phyloP scores from a whole-genome alignment of 2,797 vertebrate genomes.

The Babyrousa celebensis region DNA sequence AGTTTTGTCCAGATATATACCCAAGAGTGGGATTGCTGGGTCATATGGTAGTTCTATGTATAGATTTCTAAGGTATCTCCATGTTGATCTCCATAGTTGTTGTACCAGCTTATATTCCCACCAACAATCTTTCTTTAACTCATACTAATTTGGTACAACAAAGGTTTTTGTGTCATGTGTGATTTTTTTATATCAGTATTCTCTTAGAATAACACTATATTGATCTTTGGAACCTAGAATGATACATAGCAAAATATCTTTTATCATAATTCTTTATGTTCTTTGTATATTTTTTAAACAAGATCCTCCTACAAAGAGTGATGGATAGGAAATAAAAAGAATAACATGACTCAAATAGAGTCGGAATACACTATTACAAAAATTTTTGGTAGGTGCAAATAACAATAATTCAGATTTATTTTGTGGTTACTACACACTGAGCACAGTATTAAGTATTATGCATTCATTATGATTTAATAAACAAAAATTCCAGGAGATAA shows the following conservation, averaged over 20 bases:
- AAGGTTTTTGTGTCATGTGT: neutral
- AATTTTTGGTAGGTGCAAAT: neutral
- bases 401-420: neutral
- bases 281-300: neutral
- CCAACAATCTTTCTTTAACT: neutral
- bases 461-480: neutral
- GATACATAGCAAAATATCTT: neutral
- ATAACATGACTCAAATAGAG: neutral
- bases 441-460: neutral
- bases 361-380: neutral
- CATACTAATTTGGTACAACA: neutral
- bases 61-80: too few relatives aligned
- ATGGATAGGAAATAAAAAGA: slow-evolving; percentile 15
- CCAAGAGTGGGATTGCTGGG: too few relatives aligned
- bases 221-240: neutral
- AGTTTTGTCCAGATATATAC: too few relatives aligned
- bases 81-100: too few relatives aligned
- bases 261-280: slow-evolving; percentile 27
- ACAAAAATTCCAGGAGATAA: neutral
- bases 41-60: too few relatives aligned
- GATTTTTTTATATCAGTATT: neutral
- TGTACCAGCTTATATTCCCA: too few relatives aligned
- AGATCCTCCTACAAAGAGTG: neutral
- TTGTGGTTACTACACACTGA: neutral
- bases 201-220: neutral